Evolutionary conservation across 1,140 invertebrate species (phyloP), one percentile per base, ranked within the genome.

Genomic region (Caenorhabditis latens): DNA sequence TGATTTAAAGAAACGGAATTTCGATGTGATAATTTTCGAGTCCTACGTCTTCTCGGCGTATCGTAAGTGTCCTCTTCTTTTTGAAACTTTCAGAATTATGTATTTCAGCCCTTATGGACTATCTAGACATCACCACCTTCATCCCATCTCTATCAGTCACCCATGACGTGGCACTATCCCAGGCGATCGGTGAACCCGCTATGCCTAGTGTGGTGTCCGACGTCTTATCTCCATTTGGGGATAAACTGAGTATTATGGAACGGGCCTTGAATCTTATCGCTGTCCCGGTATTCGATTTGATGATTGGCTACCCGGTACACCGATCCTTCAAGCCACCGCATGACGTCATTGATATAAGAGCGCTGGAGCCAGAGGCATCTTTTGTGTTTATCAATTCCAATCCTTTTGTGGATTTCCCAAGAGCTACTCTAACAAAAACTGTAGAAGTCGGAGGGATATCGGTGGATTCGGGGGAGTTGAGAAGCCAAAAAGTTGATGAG

Each of bases 381-480:
- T 75, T 89, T 43, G 63, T 88, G 0, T 75, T 89, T n/a, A 16
- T 65, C 16, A 89, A 89, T 61, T 57, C 55, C 3, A 86, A 89
- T 32, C 86, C 85, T 4, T 84, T 88, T 43, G 61, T 89, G 9
- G 83, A 86, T 58, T 89, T 84, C 40, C 71, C 86, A 4, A 50
- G 83, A 24, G 86, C 86, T 40, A 46, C 67, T 40, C 24, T 89
- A 7, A 48, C 89, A 42, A 89, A 89, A 88, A 84, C 79, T 3
- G 21, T 89, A 4, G 40, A 84, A 58, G 84, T 89, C 46, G 88
- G 88, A n/a, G 88, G 88, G 53, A 87, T 89, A 16, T 57, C 84
- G 6, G 79, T 89, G 2, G 71, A 86, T 82, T 40, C 32, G 4
- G 50, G 58, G 11, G 50, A 82, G 19, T 21, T 65, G 67, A 67